A percentile compares a stretch with the other conserved stretches of the same genome.
These are phyloP conservation scores for Andrena flavipes DNA, from an alignment of 2,888 invertebrate genomes.

Conservation along the genomic window DNA sequence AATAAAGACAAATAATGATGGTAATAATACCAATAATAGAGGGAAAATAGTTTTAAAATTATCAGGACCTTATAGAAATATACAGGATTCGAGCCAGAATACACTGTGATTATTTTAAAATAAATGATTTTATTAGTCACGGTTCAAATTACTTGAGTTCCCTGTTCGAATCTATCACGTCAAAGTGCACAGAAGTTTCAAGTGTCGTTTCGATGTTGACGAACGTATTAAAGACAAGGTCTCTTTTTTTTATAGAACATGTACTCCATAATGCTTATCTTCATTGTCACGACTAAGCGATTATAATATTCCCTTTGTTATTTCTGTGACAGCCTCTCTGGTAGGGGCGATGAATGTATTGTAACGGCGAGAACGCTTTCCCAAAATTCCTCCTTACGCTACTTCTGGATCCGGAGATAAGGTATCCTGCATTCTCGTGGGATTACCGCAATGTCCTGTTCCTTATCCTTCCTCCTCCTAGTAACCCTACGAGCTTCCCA, in stretches of 20 bases:
- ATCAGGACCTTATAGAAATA: too few species aligned
- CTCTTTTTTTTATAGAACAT: background rate
- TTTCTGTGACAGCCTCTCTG: slow-evolving; percentile 11
- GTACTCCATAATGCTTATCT: slow-evolving; percentile 8
- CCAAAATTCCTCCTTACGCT: slow-evolving; percentile 32
- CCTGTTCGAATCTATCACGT: too few species aligned
- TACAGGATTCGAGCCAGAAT: too few species aligned
- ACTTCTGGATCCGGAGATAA: slow-evolving; percentile 39
- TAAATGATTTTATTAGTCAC: too few species aligned
- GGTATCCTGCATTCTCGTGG: slow-evolving; percentile 27
- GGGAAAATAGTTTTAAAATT: too few species aligned
- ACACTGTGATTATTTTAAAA: too few species aligned
- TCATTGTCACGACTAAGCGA: slow-evolving; percentile 6
- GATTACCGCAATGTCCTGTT: slow-evolving; percentile 32
- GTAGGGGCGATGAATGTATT: slow-evolving; percentile 14
- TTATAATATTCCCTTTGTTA: slow-evolving; percentile 32
- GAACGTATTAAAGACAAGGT: background rate
- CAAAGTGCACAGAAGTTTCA: too few species aligned
- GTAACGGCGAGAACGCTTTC: slow-evolving; percentile 22
- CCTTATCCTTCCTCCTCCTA: slow-evolving; percentile 25
- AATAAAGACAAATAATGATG: too few species aligned
- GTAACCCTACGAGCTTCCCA: slow-evolving; percentile 6
- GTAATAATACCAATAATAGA: too few species aligned
- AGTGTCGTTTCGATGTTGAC: background rate
- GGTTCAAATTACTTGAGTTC: too few species aligned